Conservation (phyloP, 2,888 invertebrate genomes). For the Ophraella communa region DNA sequence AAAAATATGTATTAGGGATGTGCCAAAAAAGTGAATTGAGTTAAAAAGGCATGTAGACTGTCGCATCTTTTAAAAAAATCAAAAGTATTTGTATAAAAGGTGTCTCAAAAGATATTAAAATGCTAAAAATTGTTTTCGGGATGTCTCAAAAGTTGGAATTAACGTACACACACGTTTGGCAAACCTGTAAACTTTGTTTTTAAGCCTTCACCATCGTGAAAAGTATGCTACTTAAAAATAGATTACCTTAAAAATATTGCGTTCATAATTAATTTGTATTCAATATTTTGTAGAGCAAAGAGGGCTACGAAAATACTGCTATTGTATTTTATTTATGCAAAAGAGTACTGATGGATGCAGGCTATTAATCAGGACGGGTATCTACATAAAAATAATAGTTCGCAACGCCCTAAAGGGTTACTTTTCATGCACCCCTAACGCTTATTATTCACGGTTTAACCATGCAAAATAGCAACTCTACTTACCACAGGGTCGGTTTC, state of each 20-base stretch:
- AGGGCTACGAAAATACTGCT: constrained; percentile 23
- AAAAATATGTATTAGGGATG: too few relatives aligned
- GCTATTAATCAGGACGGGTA: constrained; percentile 45
- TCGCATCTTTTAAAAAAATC: too few relatives aligned
- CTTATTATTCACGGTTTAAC: constrained; percentile 46
- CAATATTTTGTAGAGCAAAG: background rate
- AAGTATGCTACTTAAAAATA: too few relatives aligned
- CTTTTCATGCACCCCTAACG: constrained; percentile 39
- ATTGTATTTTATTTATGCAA: constrained; percentile 39
- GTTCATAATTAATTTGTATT: background rate
- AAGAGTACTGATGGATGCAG: constrained; percentile 34
- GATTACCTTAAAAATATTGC: background rate
- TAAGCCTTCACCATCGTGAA: too few relatives aligned
- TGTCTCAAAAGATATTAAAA: too few relatives aligned
- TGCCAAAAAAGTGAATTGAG: too few relatives aligned
- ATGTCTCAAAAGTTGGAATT: too few relatives aligned
- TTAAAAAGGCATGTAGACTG: too few relatives aligned
- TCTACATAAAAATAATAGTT: constrained; percentile 45
- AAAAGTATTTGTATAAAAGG: too few relatives aligned
- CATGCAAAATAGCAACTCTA: constrained; percentile 40
- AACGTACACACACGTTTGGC: too few relatives aligned
- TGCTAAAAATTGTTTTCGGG: too few relatives aligned
- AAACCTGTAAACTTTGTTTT: too few relatives aligned
- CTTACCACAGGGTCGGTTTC: background rate
- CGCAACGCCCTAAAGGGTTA: constrained; percentile 45